Evolutionary conservation across 2,797 vertebrate species (phyloP), one percentile per base, ranked within the genome.

Genomic region (Tiaroga cobitis): DNA sequence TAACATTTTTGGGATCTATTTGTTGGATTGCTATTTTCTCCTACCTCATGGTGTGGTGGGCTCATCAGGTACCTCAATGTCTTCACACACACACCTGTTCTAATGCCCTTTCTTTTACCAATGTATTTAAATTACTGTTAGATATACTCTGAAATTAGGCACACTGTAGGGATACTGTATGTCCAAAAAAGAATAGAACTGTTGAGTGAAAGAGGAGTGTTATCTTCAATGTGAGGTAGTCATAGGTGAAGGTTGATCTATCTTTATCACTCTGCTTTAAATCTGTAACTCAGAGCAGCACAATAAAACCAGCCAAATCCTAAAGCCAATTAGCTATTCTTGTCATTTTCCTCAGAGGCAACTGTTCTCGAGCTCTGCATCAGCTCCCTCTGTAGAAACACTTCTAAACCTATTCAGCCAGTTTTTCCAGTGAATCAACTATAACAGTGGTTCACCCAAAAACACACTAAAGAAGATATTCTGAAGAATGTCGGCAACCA

Each of bases 11-110:
- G 8, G 98, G 98, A n/a, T 89, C 98, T 46, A 99, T 99, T 89
- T 61, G 81, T 86, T 99, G 98, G 98, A 99, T 99, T 76, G 98
- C 97, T 41, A 91, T 94, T 86, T 99, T 99, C 93, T 99, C 98
- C 82, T 99, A 99, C 88, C 93, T 99, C 91, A 99, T 99, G 98
- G 98, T 99, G 90, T 99, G 98, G 98, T 99, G 97, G 98, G 98
- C 98, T 84, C 98, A 99, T 92, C 98, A 99, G 97, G 79, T 81
- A 81, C 29, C 19, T 16, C 29, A 49, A 5, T 65, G 7, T 65
- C 63, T 65, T 32, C 63, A 65, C 63, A n/a, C 63, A n/a, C 74
- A 76, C 32, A 56, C 74, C 41, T 32, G 59, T 16, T 39, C 21
- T 39, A 49, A 3, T 34, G 8, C 8, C 10, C 4, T 46, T 80